These are phyloP conservation scores for Rhagoletis zephyria DNA, from an alignment of 1,140 invertebrate species.

Conservation along the genomic window DNA sequence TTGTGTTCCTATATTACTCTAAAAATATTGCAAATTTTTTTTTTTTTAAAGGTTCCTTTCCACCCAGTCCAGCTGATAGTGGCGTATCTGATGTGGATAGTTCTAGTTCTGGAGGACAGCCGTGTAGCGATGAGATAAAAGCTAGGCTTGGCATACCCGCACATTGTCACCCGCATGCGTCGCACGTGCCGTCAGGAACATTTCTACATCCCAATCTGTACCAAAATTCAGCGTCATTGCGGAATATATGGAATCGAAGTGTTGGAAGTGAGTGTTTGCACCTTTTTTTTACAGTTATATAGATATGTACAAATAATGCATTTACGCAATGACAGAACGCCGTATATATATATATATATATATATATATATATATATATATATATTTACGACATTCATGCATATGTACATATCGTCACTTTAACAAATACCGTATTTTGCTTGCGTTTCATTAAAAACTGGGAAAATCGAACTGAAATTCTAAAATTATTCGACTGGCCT, in stretches of 20 bases:
- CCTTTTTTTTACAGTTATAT: not conserved
- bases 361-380: too few relatives aligned
- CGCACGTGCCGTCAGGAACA: slow-evolving; percentile 68
- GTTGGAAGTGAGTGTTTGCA: slow-evolving; percentile 70
- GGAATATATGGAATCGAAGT: slow-evolving; percentile 73
- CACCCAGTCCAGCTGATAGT: slow-evolving; percentile 96
- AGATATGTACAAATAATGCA: too few relatives aligned
- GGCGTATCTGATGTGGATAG: slow-evolving; percentile 97
- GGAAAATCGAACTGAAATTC: too few relatives aligned
- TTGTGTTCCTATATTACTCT: too few relatives aligned
- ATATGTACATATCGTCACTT: too few relatives aligned
- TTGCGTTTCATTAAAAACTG: too few relatives aligned
- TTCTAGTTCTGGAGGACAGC: slow-evolving; percentile 88
- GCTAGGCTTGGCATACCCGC: slow-evolving; percentile 80
- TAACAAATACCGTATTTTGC: too few relatives aligned
- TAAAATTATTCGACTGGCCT: too few relatives aligned
- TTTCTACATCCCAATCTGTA: slow-evolving; percentile 74
- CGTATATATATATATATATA: too few relatives aligned
- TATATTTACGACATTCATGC: too few relatives aligned
- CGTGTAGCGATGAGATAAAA: slow-evolving; percentile 90
- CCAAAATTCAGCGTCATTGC: slow-evolving; percentile 71
- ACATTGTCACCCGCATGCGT: slow-evolving; percentile 64
- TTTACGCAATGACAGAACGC: too few relatives aligned
- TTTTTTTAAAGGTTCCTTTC: slow-evolving; percentile 84
- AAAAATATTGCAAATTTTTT: not conserved